Base-by-base conservation (phyloP, 2,113 vertebrate species). In the Catagonus wagneri region DNA sequence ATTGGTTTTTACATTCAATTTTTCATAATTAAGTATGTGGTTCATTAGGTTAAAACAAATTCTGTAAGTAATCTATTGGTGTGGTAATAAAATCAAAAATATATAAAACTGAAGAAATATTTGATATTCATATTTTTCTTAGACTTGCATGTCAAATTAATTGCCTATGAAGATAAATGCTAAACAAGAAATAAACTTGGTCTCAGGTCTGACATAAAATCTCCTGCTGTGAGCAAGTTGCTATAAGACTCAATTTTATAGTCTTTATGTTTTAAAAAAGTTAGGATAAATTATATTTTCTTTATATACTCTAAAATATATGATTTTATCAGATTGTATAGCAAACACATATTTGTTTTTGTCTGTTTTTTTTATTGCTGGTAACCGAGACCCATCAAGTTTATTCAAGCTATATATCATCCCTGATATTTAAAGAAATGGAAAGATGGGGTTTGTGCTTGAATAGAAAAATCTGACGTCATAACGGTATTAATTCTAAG, bases 31-130 rank as follows among this genome's bases (percentile, higher is more conserved):
- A 27, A 36, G n/a, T 25, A 27, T 54, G 19, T 75, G 7, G 15
- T 52, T 91, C 2, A 61, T 12, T 20, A 50, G 4, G 54, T 80
- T 65, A 39, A 96, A 89, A 54, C 1, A 94, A 71, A 89, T 36
- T 22, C 20, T n/a, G 2, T 78, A 65, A 91, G 29, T 69, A 66
- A 27, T 29, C 9, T 78, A 86, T 19, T 89, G 23, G 16, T 20
- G 68, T 95, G 7, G 44, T 69, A 83, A 76, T 91, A 60, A 52
- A 95, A 74, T 78, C 60, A 27, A 60, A 81, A 72, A 8, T n/a
- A 72, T 29, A 16, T 71, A 44, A 91, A 69, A 84, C 34, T 61
- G 17, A 58, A 92, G 74, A 88, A 65, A 60, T 85, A 63, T 75
- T 17, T 44, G 27, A n/a, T 27, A 52, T 0, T 32, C 6, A 39